Conservation (phyloP, 2,113 vertebrate genomes). For the Dendropsophus ebraccatus region DNA sequence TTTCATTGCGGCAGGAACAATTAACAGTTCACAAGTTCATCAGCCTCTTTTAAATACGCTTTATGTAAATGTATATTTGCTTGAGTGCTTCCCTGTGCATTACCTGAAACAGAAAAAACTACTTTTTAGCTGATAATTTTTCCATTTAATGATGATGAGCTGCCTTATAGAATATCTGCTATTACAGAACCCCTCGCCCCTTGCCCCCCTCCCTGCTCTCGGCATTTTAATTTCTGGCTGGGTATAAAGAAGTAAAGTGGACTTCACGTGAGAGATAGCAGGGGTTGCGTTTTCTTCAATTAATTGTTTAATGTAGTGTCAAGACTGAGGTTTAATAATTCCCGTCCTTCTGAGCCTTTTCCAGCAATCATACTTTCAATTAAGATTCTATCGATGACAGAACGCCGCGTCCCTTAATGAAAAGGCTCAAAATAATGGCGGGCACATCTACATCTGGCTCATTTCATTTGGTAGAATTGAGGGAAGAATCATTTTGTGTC, state of each 20-base stretch:
- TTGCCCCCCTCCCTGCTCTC: background rate
- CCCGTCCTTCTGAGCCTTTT: constrained; percentile 54
- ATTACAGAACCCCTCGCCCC: constrained; percentile 18
- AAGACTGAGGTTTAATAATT: constrained; percentile 55
- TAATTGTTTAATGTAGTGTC: constrained; percentile 59
- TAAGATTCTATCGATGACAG: constrained; percentile 57
- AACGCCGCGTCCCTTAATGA: constrained; percentile 52
- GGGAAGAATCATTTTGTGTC: constrained; percentile 26
- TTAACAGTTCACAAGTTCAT: constrained; percentile 12
- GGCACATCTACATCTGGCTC: constrained; percentile 55
- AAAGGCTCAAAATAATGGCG: constrained; percentile 51
- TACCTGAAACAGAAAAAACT: background rate
- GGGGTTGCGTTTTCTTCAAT: constrained; percentile 52
- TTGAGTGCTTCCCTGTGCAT: constrained; percentile 13
- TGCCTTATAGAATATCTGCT: constrained; percentile 10
- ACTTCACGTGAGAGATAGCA: constrained; percentile 47
- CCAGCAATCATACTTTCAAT: constrained; percentile 57
- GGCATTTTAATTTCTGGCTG: constrained; percentile 34
- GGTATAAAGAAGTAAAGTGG: constrained; percentile 29
- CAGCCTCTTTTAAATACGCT: constrained; percentile 13
- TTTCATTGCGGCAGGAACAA: background rate
- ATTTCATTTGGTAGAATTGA: constrained; percentile 55
- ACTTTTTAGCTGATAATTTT: constrained; percentile 29
- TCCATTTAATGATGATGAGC: constrained; percentile 39
- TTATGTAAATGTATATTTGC: constrained; percentile 41